phyloP scores from a whole-genome alignment of 2,113 vertebrate species.

The Cyprinodon brontotheroides region DNA sequence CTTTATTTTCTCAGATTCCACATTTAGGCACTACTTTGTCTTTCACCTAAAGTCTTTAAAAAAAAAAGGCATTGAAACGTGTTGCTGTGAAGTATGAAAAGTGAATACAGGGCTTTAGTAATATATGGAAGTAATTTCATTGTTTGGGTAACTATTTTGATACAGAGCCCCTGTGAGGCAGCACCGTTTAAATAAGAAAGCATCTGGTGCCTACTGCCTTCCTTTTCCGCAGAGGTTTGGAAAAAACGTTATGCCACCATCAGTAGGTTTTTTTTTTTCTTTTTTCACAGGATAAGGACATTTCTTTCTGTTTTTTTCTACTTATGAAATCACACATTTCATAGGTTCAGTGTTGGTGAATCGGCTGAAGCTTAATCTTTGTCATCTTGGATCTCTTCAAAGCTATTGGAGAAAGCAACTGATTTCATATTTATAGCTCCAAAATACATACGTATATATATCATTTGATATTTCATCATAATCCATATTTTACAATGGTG shows the following conservation, averaged over 20 bases:
- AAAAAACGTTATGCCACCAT: not conserved
- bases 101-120: too few relatives aligned
- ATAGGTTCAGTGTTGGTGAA: not conserved
- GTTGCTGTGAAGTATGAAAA: too few relatives aligned
- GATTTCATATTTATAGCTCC: too few relatives aligned
- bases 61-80: too few relatives aligned
- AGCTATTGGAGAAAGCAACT: not conserved
- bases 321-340: not conserved
- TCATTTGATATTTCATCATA: not conserved
- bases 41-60: too few relatives aligned
- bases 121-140: too few relatives aligned
- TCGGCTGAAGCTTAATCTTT: not conserved
- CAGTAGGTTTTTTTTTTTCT: not conserved
- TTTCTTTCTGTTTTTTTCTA: not conserved
- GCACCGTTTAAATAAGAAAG: not conserved
- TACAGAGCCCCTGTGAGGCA: too few relatives aligned
- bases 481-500: not conserved
- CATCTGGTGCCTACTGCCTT: too few relatives aligned
- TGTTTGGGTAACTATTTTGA: too few relatives aligned
- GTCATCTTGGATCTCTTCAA: not conserved
- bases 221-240: not conserved
- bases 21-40: too few relatives aligned
- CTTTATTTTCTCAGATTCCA: too few relatives aligned
- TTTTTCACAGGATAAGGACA: not conserved
- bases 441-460: not conserved